These are phyloP conservation scores for Neomonachus schauinslandi DNA, from an alignment of 2,113 vertebrate species.

Conservation along the genomic window DNA sequence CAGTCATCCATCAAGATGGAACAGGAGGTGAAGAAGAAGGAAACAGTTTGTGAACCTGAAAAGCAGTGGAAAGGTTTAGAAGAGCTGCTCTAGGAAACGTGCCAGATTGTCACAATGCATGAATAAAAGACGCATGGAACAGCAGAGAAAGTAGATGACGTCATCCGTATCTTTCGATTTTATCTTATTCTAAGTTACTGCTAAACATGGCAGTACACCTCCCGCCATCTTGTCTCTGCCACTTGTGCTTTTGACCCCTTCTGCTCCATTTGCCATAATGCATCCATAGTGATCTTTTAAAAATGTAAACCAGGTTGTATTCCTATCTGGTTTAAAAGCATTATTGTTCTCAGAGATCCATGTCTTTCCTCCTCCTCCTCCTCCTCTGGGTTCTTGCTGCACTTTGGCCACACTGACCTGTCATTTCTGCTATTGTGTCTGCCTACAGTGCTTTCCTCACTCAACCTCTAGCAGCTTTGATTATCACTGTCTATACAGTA, in stretches of 20 bases:
- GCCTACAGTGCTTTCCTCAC: neutral
- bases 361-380: neutral
- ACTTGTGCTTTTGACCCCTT: neutral
- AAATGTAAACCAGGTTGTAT: neutral
- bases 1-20: neutral
- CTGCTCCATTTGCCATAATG: neutral
- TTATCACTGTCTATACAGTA: neutral
- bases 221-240: neutral
- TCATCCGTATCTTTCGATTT: neutral
- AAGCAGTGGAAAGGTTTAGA: neutral
- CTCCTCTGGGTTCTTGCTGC: neutral
- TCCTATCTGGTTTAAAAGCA: neutral
- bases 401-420: neutral
- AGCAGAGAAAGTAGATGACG: neutral
- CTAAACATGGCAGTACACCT: neutral
- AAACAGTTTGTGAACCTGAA: neutral
- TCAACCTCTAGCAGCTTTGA: neutral
- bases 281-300: neutral
- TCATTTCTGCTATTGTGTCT: neutral
- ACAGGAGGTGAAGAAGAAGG: conserved; percentile 13
- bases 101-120: neutral
- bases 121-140: neutral
- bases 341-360: neutral
- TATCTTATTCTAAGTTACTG: neutral
- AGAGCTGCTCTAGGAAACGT: neutral